Evolutionary conservation across 2,888 invertebrate genomes (phyloP), one percentile per base, ranked within the genome.

Genomic region (Ormia ochracea): DNA sequence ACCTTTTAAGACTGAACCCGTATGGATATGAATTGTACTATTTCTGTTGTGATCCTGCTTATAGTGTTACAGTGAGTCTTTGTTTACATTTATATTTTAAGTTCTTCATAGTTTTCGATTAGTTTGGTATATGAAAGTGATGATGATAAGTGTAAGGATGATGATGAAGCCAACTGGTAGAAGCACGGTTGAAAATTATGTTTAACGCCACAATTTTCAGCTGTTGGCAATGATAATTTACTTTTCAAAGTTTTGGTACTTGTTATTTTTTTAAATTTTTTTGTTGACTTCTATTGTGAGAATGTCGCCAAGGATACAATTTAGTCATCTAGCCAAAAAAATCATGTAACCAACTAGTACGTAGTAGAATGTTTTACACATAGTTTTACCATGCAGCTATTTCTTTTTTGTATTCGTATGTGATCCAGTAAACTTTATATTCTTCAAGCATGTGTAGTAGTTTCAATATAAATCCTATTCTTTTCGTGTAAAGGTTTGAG

Each of bases 301-400:
- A 83, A 84, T 86, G 87, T 86, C 86, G 84, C 85, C 85, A 72
- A 70, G 63, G 65, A 82, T 75, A 72, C 77, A 61, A 81, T 61
- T 73, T n/a, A 68, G 23, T 9, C 43, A 72, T 33, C 36, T 38
- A 56, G 36, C 21, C 21, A 58, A 65, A 28, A n/a, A 36, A 76
- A 41, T n/a, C 54, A 58, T 48, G 14, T 14, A 54, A 26, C 59
- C 12, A 59, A 75, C 52, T 36, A 70, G 63, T 54, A 77, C 41
- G 56, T 54, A 69, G 48, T 28, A 21, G 28, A 72, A 43, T 69
- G 48, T 23, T 68, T 61, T 68, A 61, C 14, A 68, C 76, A 76
- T 76, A 76, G 76, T 80, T 80, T 56, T 56, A 72, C 17, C 56
- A 72, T 73, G 38, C 75, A 70, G 52, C 66, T 79, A 52, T 28